Evolutionary conservation across 1,140 invertebrate species (phyloP), one percentile per base, ranked within the genome.

Genomic region (Meloidogyne floridensis): DNA sequence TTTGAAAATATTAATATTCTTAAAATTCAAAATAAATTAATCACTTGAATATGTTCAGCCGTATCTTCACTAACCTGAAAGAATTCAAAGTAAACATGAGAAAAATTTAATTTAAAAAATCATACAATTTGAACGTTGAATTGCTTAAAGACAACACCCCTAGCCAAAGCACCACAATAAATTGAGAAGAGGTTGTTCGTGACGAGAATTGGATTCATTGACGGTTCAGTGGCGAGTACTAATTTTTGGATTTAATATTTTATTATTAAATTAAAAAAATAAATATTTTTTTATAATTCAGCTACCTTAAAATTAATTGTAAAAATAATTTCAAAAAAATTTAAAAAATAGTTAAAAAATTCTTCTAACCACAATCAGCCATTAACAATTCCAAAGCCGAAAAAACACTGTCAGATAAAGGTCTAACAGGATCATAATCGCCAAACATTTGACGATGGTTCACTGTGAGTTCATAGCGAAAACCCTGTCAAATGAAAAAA

Each of bases 21-120:
- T n/a, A n/a, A 20, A 15, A 20, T 75, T 53, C 4, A 47, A 4
- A 81, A 32, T 20, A 51, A 20, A 15, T 51, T 32, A 20, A 32
- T 32, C 32, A 84, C 87, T 79, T 88, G 87, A 80, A 89, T 89
- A n/a, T 90, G 89, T 76, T 87, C 87, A 9, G 88, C 88, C 7
- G 85, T 82, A 76, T 89, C 88, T 82, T 89, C 88, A 18, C 86
- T 87, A 43, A 89, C 87, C 20, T 65, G 0, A 18, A 54, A 54
- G 2, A 11, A 0, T 8, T 53, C 2, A 53, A 53, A 53, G 0
- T 53, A 10, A 53, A 10, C 6, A 53, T 10, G 8, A 54, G 53
- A 54, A 54, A 54, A 54, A 54, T 11, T 54, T 0, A 59, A 59
- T 4, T 5, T 3, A 1, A 13, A 59, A 65, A 65, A 65, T n/a